A percentile compares a stretch with the other conserved stretches of the same genome.
Conservation (phyloP, 1,140 invertebrate genomes). For the Chionoecetes opilio region DNA sequence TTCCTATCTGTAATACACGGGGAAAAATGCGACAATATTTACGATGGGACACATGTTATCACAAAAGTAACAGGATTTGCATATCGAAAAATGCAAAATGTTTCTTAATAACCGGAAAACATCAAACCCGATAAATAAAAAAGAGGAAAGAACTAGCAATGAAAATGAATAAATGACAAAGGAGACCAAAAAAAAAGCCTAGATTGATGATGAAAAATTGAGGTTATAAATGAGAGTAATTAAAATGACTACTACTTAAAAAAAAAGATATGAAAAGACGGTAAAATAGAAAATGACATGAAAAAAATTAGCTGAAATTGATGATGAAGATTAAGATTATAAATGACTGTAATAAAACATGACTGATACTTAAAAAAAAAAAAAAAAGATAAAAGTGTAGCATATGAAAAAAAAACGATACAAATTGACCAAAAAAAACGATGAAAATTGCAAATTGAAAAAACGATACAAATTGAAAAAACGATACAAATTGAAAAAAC, state of each 20-base stretch:
- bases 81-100: conserved; percentile 21
- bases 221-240: background rate
- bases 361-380: background rate
- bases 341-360: background rate
- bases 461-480: background rate
- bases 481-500: background rate
- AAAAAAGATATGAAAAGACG: background rate
- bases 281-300: background rate
- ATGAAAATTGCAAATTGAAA: background rate
- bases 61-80: conserved; percentile 20
- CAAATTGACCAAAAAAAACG: background rate
- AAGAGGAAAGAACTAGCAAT: background rate
- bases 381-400: background rate
- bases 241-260: background rate
- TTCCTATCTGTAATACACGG: conserved; percentile 1
- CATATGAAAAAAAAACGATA: background rate
- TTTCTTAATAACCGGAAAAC: conserved; percentile 21
- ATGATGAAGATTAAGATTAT: background rate
- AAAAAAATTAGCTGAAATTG: background rate
- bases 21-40: background rate
- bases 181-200: no score
- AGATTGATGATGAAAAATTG: no score
- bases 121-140: background rate
- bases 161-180: no score
- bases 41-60: background rate